phyloP scores from a whole-genome alignment of 2,888 invertebrate genomes.

The Clepsis dumicolana region DNA sequence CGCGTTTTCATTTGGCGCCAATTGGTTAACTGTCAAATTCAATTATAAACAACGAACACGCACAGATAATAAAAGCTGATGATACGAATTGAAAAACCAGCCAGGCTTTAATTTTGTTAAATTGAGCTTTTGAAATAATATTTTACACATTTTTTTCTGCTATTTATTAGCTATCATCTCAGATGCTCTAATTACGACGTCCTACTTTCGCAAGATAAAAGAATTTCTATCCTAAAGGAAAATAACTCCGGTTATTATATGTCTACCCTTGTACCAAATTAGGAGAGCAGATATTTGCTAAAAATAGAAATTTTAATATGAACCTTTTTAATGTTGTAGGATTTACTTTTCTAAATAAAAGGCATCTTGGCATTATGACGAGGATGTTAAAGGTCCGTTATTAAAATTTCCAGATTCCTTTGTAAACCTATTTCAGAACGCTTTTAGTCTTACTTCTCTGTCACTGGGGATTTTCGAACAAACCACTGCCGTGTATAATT shows the following conservation, averaged over 20 bases:
- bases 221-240: conserved; percentile 17
- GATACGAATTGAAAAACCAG: background rate
- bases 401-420: conserved; percentile 10
- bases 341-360: background rate
- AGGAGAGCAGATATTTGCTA: conserved; percentile 2
- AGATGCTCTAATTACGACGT: conserved; percentile 1
- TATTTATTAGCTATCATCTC: background rate
- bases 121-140: too few species aligned
- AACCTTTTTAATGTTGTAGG: conserved; percentile 1
- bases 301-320: conserved; percentile 24
- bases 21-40: background rate
- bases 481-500: background rate
- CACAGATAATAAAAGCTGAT: background rate
- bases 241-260: conserved; percentile 14
- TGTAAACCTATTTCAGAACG: background rate
- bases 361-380: background rate
- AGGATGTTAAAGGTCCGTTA: conserved; percentile 4
- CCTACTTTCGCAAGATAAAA: conserved; percentile 26
- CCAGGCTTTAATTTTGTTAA: too few species aligned
- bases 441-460: background rate
- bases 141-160: too few species aligned
- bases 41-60: background rate
- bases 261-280: conserved; percentile 13
- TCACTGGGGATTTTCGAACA: background rate
- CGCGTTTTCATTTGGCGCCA: background rate